Percentiles rank a stretch among this genome's conserved stretches.
Evolutionary conservation across 2,888 invertebrate genomes (phyloP).

Genomic region (Balanococcus diminutus): DNA sequence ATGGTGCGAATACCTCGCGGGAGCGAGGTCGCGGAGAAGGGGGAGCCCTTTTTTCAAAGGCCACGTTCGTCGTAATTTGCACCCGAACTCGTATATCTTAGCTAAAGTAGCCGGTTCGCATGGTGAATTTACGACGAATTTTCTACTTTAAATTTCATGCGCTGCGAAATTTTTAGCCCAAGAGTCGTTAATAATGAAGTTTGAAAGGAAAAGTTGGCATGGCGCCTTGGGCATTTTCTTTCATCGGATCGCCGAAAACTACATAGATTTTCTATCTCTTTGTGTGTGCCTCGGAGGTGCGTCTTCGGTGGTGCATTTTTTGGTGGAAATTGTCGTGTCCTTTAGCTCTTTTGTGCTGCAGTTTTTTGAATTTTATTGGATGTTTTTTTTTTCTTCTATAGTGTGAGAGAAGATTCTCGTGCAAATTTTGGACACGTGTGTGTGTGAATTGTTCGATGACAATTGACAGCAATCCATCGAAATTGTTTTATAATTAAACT

Average conservation of each 20-base stretch:
- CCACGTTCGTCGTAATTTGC: constrained; percentile 9
- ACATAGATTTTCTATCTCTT: not conserved
- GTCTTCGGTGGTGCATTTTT: not conserved
- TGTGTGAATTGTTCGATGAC: not conserved
- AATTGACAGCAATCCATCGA: not conserved
- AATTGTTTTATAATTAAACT: not conserved
- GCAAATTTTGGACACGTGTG: not conserved
- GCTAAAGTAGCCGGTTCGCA: not conserved
- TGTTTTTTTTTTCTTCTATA: not conserved
- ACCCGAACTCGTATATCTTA: not conserved
- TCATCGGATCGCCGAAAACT: not conserved
- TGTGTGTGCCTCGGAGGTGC: not conserved
- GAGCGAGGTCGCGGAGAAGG: not conserved
- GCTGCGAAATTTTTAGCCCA: constrained; percentile 15
- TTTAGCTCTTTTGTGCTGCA: too few species aligned
- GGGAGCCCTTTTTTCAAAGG: not conserved
- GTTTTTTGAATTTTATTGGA: too few species aligned
- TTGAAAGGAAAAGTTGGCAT: constrained; percentile 7
- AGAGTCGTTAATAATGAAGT: constrained; percentile 31
- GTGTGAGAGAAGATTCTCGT: not conserved
- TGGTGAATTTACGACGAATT: constrained; percentile 2
- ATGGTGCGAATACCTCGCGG: too few species aligned
- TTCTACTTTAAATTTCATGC: not conserved
- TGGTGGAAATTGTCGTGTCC: not conserved
- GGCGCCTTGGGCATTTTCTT: constrained; percentile 27